A percentile compares a stretch with the other conserved stretches of the same genome.
Conservation (phyloP, 2,113 vertebrate species). For the Mustelus asterias region DNA sequence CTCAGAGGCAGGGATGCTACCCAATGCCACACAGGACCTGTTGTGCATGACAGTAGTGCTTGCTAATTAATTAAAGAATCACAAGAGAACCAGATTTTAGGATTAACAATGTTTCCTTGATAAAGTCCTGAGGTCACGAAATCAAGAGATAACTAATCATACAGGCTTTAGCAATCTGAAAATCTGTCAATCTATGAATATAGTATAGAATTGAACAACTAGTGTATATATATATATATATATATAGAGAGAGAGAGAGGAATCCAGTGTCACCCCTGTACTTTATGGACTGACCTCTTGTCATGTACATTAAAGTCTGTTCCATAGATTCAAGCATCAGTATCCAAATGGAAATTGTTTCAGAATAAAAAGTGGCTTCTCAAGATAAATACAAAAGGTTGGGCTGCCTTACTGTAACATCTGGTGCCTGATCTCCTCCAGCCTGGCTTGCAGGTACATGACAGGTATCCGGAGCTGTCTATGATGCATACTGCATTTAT, state of each 20-base stretch:
- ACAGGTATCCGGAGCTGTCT: neutral
- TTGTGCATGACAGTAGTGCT: neutral
- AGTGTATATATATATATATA: neutral
- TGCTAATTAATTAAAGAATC: neutral
- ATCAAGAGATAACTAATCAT: neutral
- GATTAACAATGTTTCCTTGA: neutral
- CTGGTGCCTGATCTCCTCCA: conserved; percentile 7
- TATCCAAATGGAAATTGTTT: neutral
- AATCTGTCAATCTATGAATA: neutral
- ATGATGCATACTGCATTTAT: neutral
- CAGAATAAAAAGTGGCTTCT: neutral
- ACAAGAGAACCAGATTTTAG: neutral
- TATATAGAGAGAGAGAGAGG: neutral
- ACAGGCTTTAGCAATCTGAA: neutral
- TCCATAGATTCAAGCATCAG: neutral
- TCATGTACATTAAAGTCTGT: neutral
- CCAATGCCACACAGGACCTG: too few relatives aligned
- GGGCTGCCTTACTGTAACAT: conserved; percentile 9
- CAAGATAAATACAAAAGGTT: neutral
- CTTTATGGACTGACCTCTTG: neutral
- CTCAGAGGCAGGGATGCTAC: too few relatives aligned
- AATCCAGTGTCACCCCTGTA: neutral
- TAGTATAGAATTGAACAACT: neutral
- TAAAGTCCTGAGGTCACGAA: neutral
- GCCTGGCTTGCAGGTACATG: conserved; percentile 35